Evolutionary conservation across 2,113 vertebrate species (phyloP), one percentile per base, ranked within the genome.

Genomic region (Glaucidium brasilianum): DNA sequence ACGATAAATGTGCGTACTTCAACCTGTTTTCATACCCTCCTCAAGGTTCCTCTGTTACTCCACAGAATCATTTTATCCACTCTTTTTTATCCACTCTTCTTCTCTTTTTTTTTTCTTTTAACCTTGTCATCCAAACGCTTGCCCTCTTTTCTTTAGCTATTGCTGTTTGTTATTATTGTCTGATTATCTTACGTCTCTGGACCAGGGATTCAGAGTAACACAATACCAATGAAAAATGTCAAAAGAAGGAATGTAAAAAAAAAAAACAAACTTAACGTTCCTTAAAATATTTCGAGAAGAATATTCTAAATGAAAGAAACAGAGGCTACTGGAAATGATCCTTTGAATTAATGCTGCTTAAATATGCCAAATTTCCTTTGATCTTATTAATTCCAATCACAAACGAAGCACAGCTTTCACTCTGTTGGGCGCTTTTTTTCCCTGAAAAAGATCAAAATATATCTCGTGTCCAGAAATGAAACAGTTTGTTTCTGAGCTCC

Each of bases 311-410:
- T 35, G 60, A 73, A 77, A 47, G 67, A 52, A 80, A 60, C 20
- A 64, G 58, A 76, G 62, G 58, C 90, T 59, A 78, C 52, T 93
- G 73, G 82, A 67, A 75, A 17, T 0, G 34, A 25, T 94, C 53
- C 80, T 91, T 68, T 29, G 67, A 94, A 71, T 94, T 92, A 78
- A 72, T 27, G 37, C 67, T 85, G 59, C 66, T 96, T 76, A 71
- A 82, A 52, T 55, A 73, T 91, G 73, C 67, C 87, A 83, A 41
- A 49, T 85, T 90, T 82, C 59, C 94, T 96, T 97, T 97, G 93
- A 97, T 97, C 91, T 63, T 11, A 69, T 89, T 96, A 90, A 97
- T 96, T 90, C 80, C 79, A 35, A 71, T 74, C 90, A 78, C 68
- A 91, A 93, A 94, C 1, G 53, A 74, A 85, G 84, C 45, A 11